Base-by-base conservation (phyloP, 2,888 invertebrate genomes). In the Myopa tessellatipennis region DNA sequence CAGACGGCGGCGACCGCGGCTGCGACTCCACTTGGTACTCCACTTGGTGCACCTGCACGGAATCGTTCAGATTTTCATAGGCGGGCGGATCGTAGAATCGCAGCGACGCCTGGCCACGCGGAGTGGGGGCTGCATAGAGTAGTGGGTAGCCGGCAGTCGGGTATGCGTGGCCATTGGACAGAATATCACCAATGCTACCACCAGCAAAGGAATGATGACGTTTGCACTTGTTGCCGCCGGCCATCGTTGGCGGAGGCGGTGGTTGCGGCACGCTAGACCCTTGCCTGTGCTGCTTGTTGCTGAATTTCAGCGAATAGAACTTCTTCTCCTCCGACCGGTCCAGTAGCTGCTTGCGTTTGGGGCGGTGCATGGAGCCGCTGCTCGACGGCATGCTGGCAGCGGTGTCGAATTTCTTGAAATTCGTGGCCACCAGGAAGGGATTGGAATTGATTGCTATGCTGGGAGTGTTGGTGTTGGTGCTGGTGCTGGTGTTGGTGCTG, bases 1-100 rank as follows among this genome's bases (percentile, higher is more conserved):
- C 81, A 77, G 74, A 36, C 61, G 79, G 78, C 76, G 82, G 82
- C 76, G 83, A 80, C 73, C 79, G 74, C 82, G 82, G 84, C 82
- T 81, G 79, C 75, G 82, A 80, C 76, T 84, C 83, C 79, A 85
- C 84, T 74, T 83, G 83, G 78, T 85, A 85, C 86, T 93, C 93
- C n/a, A n/a, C n/a, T n/a, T n/a, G n/a, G 79, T 91, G 92, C 45
- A 93, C 91, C 88, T 93, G 93, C 80, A 93, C 92, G 18, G 93
- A 93, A 85, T 93, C 93, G 65, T 92, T 92, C 76, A 93, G 87
- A 85, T 93, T 92, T 86, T 93, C 92, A 86, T 92, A 93, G 78
- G 90, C 86, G 77, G 89, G 89, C 79, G 88, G 88, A 83, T 89
- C 89, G 80, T 87, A 88, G 82, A 86, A 86, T 81, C 86, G 87